Conservation (phyloP, 2,888 invertebrate species). For the Leuctra nigra region DNA sequence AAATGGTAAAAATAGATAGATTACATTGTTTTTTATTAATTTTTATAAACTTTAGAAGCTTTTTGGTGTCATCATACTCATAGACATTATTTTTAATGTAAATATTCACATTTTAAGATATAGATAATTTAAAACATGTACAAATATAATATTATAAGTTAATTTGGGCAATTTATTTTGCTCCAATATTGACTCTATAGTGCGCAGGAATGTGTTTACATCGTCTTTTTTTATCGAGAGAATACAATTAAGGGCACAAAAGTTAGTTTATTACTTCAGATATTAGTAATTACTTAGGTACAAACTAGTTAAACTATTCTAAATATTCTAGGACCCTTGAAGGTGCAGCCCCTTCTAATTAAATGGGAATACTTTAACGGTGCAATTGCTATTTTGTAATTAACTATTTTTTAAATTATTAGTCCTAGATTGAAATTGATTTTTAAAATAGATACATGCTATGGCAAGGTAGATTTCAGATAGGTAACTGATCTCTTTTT, state of each 20-base stretch:
- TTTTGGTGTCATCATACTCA: constrained; percentile 23
- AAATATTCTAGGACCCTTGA: no score
- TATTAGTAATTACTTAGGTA: no score
- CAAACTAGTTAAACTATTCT: no score
- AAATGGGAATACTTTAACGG: no score
- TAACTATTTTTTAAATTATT: no score
- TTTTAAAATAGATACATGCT: no score
- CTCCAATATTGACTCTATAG: constrained; percentile 24
- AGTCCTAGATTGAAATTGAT: no score
- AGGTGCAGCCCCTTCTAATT: no score
- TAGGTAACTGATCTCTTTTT: no score
- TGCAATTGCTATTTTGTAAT: no score
- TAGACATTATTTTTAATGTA: constrained; percentile 13
- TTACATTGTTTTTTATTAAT: constrained; percentile 19
- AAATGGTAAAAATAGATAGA: constrained; percentile 24
- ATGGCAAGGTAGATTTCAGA: no score
- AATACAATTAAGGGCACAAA: neutral
- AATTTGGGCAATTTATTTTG: constrained; percentile 17
- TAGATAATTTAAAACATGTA: constrained; percentile 16
- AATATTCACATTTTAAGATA: neutral
- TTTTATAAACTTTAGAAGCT: constrained; percentile 22
- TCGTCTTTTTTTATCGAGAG: neutral
- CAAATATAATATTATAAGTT: neutral
- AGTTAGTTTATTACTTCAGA: no score
- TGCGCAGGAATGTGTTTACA: constrained; percentile 24